Evolutionary conservation across 2,888 invertebrate species (phyloP), one percentile per base, ranked within the genome.

Genomic region (Drosophila phalerata): DNA sequence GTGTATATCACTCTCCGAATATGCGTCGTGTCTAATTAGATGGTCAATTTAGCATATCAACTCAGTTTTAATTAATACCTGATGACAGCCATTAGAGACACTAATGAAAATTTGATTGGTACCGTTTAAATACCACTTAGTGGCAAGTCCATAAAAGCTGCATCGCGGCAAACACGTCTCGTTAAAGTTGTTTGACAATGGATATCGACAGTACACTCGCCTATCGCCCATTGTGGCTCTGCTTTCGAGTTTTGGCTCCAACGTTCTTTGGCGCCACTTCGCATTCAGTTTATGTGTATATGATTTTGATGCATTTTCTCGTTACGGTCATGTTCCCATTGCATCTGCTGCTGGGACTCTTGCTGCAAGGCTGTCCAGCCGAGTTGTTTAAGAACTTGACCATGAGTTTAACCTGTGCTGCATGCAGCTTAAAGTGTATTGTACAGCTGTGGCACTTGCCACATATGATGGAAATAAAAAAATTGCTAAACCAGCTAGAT

Each of bases 111-210:
- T 64, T 80, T 63, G 51, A 81, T 66, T 65, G 58, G 43, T 51
- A 25, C 51, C 70, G 45, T 64, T 83, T 88, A 81, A 88, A 86
- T 86, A 55, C 5, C 85, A 57, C 64, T 86, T 77, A 74, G 69
- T 32, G 42, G 48, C 6, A 22, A 22, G 37, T 57, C 17, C 38
- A 83, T 88, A 77, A 80, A 83, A 85, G 51, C 64, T n/a, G 57
- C 8, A 2, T 3, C 4, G 9, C 37, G 4, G 5, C 13, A 19
- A 49, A 22, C 10, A 11, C 22, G 8, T 32, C n/a, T 40, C 17
- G 32, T 11, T 13, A 10, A 74, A 74, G 40, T 43, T 43, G n/a
- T 53, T 30, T 4, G 34, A 69, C 38, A 32, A 73, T 78, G 68
- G 38, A 15, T 40, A 60, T 72, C 40, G 55, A 79, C 61, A 88